Base-by-base conservation (phyloP, 2,888 invertebrate genomes). In the Ariolimax columbianus region DNA sequence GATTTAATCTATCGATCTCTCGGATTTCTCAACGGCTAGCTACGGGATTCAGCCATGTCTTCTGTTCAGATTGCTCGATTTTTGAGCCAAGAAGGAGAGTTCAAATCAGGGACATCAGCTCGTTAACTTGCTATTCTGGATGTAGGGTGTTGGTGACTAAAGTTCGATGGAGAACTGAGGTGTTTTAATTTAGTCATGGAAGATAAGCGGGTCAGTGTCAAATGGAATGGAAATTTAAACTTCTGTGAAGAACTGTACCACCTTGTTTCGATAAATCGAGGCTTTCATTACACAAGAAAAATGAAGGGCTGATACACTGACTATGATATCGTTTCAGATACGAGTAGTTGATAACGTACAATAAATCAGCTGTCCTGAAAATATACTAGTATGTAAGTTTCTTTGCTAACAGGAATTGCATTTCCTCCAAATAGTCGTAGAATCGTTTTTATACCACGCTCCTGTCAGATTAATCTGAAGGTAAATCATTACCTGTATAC, bases 1-100 rank as follows among this genome's bases (percentile, higher is more conserved):
- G 63, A 78, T 17, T n/a, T 63, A n/a, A 59, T 59, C 78, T 59
- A 78, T 78, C 63, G 78, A 78, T 78, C 78, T 4, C 17, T 38
- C 30, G 78, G 38, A 38, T 63, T 38, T 40, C 78, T 59, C 38
- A 47, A 33, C 78, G 14, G n/a, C 14, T 40, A n/a, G 59, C 40
- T 78, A 1, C 38, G n/a, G 38, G 59, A 26, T 63, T 63, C 38
- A 0, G 30, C 38, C 59, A 9, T 78, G 38, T 78, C 63, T 63
- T 40, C 40, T 59, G 1, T 63, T 59, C 59, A 63, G 78, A 78
- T 63, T 78, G 63, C 78, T 78, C 78, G 11, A 40, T 59, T 59
- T 78, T 63, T 59, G n/a, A n/a, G n/a, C 63, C 23, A 38, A 1
- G 78, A 63, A 63, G 40, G 63, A 78, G 26, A 40, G 38, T n/a